These are phyloP conservation scores for Netta rufina DNA, from an alignment of 2,797 vertebrate genomes.

Conservation along the genomic window DNA sequence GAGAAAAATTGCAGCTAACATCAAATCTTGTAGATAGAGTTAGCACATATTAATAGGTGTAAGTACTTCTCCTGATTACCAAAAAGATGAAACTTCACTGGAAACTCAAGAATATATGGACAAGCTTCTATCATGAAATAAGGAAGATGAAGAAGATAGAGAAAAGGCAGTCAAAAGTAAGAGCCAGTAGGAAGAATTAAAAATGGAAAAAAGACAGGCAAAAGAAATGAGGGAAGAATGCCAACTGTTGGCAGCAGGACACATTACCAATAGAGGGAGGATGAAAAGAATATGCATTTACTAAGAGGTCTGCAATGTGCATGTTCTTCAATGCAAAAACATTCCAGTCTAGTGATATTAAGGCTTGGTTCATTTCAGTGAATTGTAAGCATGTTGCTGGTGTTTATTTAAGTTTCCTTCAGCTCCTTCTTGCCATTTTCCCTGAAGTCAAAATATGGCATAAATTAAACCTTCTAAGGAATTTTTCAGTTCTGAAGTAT, in stretches of 20 bases:
- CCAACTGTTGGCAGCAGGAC: neutral
- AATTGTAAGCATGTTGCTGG: too few species aligned
- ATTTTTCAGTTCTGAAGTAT: neutral
- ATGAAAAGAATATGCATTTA: neutral
- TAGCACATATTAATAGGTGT: neutral
- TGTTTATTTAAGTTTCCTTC: neutral
- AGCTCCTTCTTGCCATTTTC: neutral
- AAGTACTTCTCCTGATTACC: neutral
- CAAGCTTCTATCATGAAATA: neutral
- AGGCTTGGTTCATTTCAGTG: neutral
- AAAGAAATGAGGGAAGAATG: neutral
- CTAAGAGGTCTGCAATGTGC: neutral
- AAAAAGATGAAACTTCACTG: neutral
- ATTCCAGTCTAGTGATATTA: neutral
- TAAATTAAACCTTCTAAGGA: slow-evolving; percentile 18
- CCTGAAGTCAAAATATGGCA: neutral
- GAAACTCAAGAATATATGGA: neutral
- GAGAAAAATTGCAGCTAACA: neutral
- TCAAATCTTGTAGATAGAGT: neutral
- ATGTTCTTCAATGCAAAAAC: neutral
- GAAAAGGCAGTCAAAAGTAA: neutral
- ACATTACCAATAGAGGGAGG: neutral
- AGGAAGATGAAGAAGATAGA: neutral
- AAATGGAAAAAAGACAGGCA: neutral
- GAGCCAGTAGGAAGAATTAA: neutral